Base-by-base conservation (phyloP, 2,113 vertebrate genomes). In the Daubentonia madagascariensis region DNA sequence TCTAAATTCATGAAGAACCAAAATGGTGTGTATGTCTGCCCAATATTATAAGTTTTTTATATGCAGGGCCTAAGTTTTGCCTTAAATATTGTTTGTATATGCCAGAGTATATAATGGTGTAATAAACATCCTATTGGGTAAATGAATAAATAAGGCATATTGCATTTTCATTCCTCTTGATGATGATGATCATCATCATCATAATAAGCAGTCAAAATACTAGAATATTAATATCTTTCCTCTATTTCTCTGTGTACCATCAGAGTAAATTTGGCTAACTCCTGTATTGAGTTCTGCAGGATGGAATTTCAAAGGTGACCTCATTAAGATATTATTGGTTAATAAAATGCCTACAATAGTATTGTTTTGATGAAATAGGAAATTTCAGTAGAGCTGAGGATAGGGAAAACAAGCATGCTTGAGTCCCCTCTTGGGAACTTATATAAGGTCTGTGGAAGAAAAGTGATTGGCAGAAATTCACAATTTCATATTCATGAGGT, bases 331-430 rank as follows among this genome's bases (percentile, higher is more conserved):
- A 17, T 57, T 65, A 59, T 79, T 70, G 54, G 3, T 85, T 45
- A 92, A 52, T 10, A 63, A 52, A 79, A 52, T 63, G 32, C 88
- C 37, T 76, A 22, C 8, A 78, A 17, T 76, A 59, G 32, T 9
- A 28, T 76, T 84, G 23, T 97, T 96, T 95, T 61, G 93, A 97
- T 97, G 54, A 81, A 97, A 93, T 96, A 68, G 91, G 80, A 89
- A 97, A 96, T 96, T 85, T 97, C 85, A 93, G 57, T 89, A 16
- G 88, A 96, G 70, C 52, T 94, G 85, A 96, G 94, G 92, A 92
- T 73, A 92, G 54, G 50, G 70, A 12, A 93, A 95, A 89, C 95
- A 91, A 84, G 16, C 59, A 91, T 94, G 45, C 30, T 97, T 97
- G 90, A 95, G 40, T 98, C 85, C 61, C 1, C 1, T 65, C 48